Conservation (phyloP, 2,888 invertebrate species). For the Pogonocherus hispidulus region DNA sequence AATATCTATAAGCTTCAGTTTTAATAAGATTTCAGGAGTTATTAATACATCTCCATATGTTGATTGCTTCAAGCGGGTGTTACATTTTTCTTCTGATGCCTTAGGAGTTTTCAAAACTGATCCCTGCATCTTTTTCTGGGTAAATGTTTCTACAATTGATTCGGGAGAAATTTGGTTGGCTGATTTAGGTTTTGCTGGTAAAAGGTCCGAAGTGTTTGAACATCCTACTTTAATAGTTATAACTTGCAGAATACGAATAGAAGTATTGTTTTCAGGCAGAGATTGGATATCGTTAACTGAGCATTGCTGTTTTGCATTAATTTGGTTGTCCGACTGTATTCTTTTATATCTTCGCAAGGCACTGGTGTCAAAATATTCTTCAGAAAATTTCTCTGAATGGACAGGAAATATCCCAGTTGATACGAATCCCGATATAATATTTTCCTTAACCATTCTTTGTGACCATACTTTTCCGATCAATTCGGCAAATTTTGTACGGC, state of each 20-base stretch:
- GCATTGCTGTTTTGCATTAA: background rate
- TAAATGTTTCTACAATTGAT: background rate
- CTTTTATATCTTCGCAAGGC: background rate
- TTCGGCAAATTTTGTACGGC: background rate
- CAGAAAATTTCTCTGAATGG: constrained; percentile 20
- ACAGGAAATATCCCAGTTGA: constrained; percentile 19
- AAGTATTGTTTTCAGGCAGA: background rate
- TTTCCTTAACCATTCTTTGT: constrained; percentile 12
- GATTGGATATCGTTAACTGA: background rate
- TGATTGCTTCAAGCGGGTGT: background rate
- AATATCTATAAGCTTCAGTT: too few species aligned
- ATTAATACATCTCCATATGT: background rate
- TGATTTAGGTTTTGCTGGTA: background rate
- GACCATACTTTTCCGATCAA: background rate
- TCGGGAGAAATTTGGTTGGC: background rate
- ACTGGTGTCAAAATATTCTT: constrained; percentile 11
- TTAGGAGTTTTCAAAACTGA: background rate
- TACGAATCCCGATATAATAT: constrained; percentile 17
- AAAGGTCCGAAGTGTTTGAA: too few species aligned
- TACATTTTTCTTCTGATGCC: background rate
- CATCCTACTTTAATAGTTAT: background rate
- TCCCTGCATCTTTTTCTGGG: background rate
- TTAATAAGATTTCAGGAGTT: background rate
- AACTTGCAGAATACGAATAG: background rate
- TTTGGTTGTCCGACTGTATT: background rate